Evolutionary conservation across 2,888 invertebrate genomes (phyloP), one percentile per base, ranked within the genome.

Genomic region (Mamestra brassicae): DNA sequence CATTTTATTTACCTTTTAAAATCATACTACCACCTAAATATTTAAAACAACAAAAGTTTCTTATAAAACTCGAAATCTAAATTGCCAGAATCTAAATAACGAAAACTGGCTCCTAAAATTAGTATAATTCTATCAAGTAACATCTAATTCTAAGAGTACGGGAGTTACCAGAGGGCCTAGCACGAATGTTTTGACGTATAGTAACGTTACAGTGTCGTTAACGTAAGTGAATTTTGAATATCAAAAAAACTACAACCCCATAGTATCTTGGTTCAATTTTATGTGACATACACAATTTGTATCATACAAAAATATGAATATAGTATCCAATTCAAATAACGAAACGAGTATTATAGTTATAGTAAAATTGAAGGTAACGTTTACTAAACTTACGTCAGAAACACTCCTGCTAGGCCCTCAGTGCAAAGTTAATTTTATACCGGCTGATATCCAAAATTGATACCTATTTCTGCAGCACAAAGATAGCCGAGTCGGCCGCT

Each of bases 41-140:
- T 55, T 62, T 54, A 74, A 65, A 69, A 77, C 57, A 77, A 80
- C 72, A 76, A 80, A 68, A 75, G 7, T 5, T 36, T 73, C 65
- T 55, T 67, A 69, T 10, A 71, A 76, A 75, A 63, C 69, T 67
- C 69, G 42, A 58, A 65, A 36, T 62, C 58, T 81, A 81, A 66
- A 55, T 61, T 36, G 13, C 58, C 61, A 67, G 45, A 47, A 26
- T 60, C 34, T 71, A 52, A 73, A 64, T 62, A 11, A 74, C 63
- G 68, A 71, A 60, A 34, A 64, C 45, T 54, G 34, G 15, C 67
- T 67, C 58, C 69, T 42, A 79, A 76, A 47, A 71, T 42, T 65
- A 52, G 52, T 68, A 47, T 42, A 80, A 50, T 47, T 17, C 64
- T 73, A 79, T 15, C 0, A 3, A n/a, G 42, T 74, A 74, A 76